Conservation (phyloP, 2,113 vertebrate species). For the Cinclus cinclus region DNA sequence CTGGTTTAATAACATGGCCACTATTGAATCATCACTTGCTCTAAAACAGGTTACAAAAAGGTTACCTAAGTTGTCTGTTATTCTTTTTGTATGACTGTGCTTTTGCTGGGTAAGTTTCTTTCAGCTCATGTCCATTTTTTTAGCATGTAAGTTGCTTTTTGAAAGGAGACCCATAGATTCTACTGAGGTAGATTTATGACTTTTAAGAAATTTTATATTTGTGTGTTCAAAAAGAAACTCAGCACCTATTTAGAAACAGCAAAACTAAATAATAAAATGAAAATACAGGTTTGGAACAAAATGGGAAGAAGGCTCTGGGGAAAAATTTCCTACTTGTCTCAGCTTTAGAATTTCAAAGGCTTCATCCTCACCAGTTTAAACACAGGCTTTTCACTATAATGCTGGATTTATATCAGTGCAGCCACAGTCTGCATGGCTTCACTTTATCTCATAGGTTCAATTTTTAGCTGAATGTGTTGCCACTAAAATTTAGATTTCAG, state of each 20-base stretch:
- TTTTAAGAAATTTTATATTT: neutral
- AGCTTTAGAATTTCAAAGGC: neutral
- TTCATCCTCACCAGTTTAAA: neutral
- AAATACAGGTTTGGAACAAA: neutral
- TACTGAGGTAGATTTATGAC: neutral
- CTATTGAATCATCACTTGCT: conserved; percentile 56
- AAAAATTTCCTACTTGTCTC: neutral
- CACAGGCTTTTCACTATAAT: neutral
- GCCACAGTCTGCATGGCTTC: neutral
- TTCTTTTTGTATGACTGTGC: neutral
- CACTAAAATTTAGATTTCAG: conserved; percentile 1
- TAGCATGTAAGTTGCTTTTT: neutral
- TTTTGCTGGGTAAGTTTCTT: conserved; percentile 1
- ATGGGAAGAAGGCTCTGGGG: neutral
- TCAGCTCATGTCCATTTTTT: neutral
- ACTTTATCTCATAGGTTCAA: neutral
- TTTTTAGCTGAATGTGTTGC: neutral
- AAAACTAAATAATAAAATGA: neutral
- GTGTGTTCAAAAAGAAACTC: neutral
- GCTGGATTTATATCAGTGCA: neutral
- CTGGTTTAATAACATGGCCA: conserved; percentile 33
- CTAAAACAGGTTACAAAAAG: conserved; percentile 48
- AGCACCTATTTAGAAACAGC: neutral
- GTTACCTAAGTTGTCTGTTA: conserved; percentile 19
- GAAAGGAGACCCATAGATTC: neutral